A percentile compares a stretch with the other conserved stretches of the same genome.
phyloP scores from a whole-genome alignment of 1,140 invertebrate genomes.

The Nylanderia fulva region DNA sequence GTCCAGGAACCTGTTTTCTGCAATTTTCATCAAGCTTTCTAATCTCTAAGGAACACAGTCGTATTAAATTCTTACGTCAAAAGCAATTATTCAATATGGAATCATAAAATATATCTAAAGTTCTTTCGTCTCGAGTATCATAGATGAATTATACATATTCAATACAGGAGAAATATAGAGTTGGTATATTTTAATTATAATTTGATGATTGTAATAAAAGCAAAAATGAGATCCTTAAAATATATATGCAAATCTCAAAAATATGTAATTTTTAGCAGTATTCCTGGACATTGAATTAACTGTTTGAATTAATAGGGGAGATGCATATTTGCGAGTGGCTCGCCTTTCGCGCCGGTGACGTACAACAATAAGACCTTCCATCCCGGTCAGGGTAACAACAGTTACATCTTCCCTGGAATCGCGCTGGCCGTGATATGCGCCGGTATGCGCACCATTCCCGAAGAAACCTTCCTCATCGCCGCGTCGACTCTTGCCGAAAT shows the following conservation, averaged over 20 bases:
- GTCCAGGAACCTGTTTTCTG: background rate
- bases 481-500: conserved; percentile 94
- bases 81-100: no score
- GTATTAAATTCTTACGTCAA: no score
- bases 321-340: conserved; percentile 96
- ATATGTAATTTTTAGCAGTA: background rate
- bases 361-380: conserved; percentile 91
- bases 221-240: no score
- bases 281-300: background rate
- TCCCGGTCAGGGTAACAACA: conserved; percentile 98
- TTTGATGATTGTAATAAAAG: no score
- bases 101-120: no score
- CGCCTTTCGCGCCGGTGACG: conserved; percentile 94
- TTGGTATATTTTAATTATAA: no score
- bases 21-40: background rate
- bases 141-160: no score
- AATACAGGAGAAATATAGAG: no score
- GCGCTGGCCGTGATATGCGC: conserved; percentile 94
- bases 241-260: background rate
- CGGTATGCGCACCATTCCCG: conserved; percentile 93
- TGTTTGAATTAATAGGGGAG: conserved; percentile 87
- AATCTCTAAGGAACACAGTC: no score
- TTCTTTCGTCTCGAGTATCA: no score
- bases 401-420: conserved; percentile 98
- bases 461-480: conserved; percentile 95